Base-by-base conservation (phyloP, 2,113 vertebrate genomes). In the Lepus timidus region DNA sequence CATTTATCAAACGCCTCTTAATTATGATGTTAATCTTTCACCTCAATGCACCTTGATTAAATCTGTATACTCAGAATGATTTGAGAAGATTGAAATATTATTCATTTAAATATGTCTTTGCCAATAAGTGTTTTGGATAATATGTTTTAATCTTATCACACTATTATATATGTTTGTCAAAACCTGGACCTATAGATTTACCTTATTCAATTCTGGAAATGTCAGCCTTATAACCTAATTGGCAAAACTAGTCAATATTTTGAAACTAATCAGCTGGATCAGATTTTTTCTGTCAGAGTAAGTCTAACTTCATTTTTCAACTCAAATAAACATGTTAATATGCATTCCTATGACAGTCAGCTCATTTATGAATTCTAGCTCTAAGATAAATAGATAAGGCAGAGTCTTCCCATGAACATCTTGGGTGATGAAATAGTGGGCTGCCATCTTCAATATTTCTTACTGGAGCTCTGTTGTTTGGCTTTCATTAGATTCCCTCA, bases 131-230 rank as follows among this genome's bases (percentile, higher is more conserved):
- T 23, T 84, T 95, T 83, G n/a, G 44, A 55, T 90, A 83, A 95
- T 88, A 93, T 88, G 31, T 88, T 97, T 96, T 96, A 93, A 95
- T 97, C 85, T 93, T 52, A 70, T 79, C 61, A 51, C 64, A 83
- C 22, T 85, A 93, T 96, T 93, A 88, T 92, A 95, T 92, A 95
- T 95, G 79, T 95, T 92, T 96, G 92, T 96, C 96, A 94, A 97
- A 97, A 88, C 74, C 39, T 93, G 33, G 55, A 65, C 39, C 16
- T 83, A 90, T 93, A 92, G 81, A 96, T 96, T 97, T 94, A 96
- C 96, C 78, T 90, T 88, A 93, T 71, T 95, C 79, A 85, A 95
- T 96, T 96, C 95, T 65, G 65, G 95, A 97, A 94, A 79, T 92
- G 91, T 95, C 95, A 97, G 44, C 58, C 52, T 10, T 55, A 88